Base-by-base conservation (phyloP, 2,888 invertebrate species). In the Anaspis maculata region DNA sequence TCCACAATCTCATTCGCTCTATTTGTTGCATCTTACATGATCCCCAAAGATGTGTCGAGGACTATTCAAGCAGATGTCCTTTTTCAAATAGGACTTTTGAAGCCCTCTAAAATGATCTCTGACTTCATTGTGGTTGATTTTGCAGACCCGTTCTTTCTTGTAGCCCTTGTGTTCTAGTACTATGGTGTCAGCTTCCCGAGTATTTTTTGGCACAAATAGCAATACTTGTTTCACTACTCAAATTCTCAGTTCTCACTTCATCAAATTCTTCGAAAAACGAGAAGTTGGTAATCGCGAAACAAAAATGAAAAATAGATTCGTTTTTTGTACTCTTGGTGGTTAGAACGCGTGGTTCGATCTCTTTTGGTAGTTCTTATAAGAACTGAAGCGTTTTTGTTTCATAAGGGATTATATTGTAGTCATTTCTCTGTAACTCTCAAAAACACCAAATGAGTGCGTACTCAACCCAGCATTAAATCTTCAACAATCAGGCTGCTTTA, bases 151-250 rank as follows among this genome's bases (percentile, higher is more conserved):
- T 47, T 46, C n/a, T n/a, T n/a, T n/a, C 37, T 41, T 42, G 13
- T 26, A 46, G 27, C 42, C 42, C 6, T 3, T 7, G 25, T 47
- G 45, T 3, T 28, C 12, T 19, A 7, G 9, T 2, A 23, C 6
- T 10, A 25, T 13, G 19, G 25, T 16, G n/a, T 41, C 32, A 32
- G 16, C 13, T 16, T 29, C n/a, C 29, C 13, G 24, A 13, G 27
- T 15, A 37, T n/a, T 19, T 19, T 19, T 19, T 19, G 19, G 19
- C 19, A 19, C 19, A 19, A 5, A 6, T 5, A 19, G 41, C 13
- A 36, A 19, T 36, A 44, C 34, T 45, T 44, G 25, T 41, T 46
- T 16, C 34, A 23, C 4, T 44, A 31, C 3, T 37, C 46, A 3
- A 44, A n/a, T 22, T 29, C 31, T 19, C 40, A 10, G 5, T 42